Percentiles rank a stretch among this genome's conserved stretches.
Evolutionary conservation across 1,140 invertebrate genomes (phyloP).

Genomic region (Anoplophora glabripennis): DNA sequence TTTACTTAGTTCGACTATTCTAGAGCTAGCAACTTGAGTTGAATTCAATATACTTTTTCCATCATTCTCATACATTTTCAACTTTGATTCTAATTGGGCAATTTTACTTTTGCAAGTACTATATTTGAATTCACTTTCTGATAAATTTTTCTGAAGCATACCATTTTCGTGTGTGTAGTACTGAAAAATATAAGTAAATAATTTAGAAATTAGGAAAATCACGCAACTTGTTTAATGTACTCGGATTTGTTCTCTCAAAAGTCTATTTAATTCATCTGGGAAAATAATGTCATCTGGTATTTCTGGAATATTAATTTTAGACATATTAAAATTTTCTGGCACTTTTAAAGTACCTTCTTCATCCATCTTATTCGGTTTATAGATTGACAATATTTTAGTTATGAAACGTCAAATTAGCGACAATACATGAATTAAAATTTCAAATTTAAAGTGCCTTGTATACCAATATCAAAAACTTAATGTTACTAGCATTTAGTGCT

Average conservation of each 20-base stretch:
- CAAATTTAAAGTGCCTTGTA: too few species aligned
- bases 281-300: conserved; percentile 16
- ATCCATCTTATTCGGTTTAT: too few species aligned
- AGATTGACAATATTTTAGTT: too few species aligned
- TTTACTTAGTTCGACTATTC: conserved; percentile 53
- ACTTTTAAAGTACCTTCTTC: not conserved
- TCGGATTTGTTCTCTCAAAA: conserved; percentile 43
- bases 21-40: conserved; percentile 41
- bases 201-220: conserved; percentile 5
- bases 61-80: conserved; percentile 27
- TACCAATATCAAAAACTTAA: too few species aligned
- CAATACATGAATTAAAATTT: too few species aligned
- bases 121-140: conserved; percentile 23
- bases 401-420: too few species aligned
- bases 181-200: conserved; percentile 33
- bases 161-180: conserved; percentile 48
- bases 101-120: conserved; percentile 24
- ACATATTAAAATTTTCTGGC: conserved; percentile 3
- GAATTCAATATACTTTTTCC: conserved; percentile 18
- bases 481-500: too few species aligned
- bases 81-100: conserved; percentile 23
- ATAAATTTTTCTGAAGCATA: conserved; percentile 35
- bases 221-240: conserved; percentile 24
- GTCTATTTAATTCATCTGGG: conserved; percentile 41
- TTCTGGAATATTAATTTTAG: conserved; percentile 1